phyloP scores from a whole-genome alignment of 2,888 invertebrate species.

The Hemicrepidius hirtus region DNA sequence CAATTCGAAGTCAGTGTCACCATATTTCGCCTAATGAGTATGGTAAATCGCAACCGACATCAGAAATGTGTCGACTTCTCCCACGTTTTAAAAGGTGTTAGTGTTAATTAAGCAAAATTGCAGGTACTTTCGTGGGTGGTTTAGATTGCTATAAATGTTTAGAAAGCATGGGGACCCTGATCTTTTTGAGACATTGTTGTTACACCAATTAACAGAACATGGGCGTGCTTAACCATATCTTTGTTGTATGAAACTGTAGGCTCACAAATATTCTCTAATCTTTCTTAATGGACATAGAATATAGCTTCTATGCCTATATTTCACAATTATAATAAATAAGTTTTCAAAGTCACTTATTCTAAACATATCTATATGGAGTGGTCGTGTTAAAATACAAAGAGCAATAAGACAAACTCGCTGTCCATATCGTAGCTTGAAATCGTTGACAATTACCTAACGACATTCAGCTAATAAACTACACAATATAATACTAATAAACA shows the following conservation, averaged over 20 bases:
- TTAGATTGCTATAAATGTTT: background rate
- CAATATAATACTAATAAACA: constrained; percentile 39
- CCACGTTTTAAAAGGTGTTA: constrained; percentile 5
- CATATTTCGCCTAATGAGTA: constrained; percentile 7
- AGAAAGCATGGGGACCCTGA: constrained; percentile 5
- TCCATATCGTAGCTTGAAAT: background rate
- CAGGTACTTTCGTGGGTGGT: constrained; percentile 1
- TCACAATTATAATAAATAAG: too few species aligned
- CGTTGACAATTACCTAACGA: constrained; percentile 28
- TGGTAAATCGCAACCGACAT: constrained; percentile 2
- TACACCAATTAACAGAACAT: constrained; percentile 13
- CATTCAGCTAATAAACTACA: constrained; percentile 32
- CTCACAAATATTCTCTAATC: background rate
- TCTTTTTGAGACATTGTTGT: constrained; percentile 19
- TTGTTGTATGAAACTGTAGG: background rate
- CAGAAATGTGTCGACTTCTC: constrained; percentile 6
- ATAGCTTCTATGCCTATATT: too few species aligned
- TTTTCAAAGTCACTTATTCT: background rate
- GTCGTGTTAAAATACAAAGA: background rate
- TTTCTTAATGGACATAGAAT: background rate
- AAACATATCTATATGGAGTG: background rate
- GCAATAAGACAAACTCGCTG: background rate
- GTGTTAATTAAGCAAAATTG: constrained; percentile 4
- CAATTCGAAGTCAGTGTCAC: too few species aligned
- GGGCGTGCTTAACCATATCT: background rate